phyloP scores from a whole-genome alignment of 1,140 invertebrate species.

The Cydia splendana region DNA sequence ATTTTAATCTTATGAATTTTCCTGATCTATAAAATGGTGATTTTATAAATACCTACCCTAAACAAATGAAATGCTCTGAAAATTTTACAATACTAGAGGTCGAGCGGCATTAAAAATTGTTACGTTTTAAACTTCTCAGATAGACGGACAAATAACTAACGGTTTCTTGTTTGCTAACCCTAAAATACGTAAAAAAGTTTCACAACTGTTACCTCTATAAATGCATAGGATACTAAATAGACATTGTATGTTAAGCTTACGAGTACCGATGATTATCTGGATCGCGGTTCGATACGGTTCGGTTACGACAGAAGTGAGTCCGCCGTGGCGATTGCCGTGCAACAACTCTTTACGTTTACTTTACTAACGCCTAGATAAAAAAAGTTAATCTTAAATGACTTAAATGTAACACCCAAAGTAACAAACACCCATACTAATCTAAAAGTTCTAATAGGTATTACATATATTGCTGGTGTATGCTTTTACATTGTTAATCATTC shows the following conservation, averaged over 20 bases:
- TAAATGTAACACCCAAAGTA: too few relatives aligned
- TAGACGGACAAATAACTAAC: background rate
- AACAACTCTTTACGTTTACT: background rate
- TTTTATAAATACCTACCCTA: too few relatives aligned
- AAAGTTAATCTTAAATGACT: background rate
- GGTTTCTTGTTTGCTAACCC: background rate
- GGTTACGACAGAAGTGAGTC: constrained; percentile 16
- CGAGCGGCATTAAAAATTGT: too few relatives aligned
- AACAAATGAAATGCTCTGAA: too few relatives aligned
- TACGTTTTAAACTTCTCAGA: too few relatives aligned
- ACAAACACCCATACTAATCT: background rate
- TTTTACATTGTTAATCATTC: background rate
- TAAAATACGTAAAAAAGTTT: constrained; percentile 5
- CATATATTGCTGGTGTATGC: background rate
- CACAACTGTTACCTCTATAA: background rate
- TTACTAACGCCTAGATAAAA: background rate
- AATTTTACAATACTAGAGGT: too few relatives aligned
- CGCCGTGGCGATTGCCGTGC: background rate
- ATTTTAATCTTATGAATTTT: too few relatives aligned
- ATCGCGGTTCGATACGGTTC: constrained; percentile 14
- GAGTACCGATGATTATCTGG: constrained; percentile 14
- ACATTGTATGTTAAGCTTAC: constrained; percentile 29
- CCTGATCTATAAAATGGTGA: too few relatives aligned
- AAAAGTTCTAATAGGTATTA: background rate
- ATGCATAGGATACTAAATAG: constrained; percentile 29